Percentiles rank a stretch among this genome's conserved stretches.
Evolutionary conservation across 2,113 vertebrate species (phyloP).

Genomic region (Fulica atra): DNA sequence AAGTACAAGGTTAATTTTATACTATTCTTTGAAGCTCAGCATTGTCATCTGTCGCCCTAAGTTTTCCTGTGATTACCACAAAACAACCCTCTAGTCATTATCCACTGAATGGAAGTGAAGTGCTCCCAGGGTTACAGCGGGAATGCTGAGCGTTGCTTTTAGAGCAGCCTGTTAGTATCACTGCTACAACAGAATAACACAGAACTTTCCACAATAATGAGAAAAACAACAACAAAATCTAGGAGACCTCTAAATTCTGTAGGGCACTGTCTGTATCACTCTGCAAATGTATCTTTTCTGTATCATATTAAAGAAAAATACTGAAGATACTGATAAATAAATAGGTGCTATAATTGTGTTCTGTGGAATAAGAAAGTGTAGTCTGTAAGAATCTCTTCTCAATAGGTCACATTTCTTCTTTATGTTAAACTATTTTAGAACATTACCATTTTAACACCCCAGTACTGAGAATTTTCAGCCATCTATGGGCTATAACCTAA

Average conservation of each 20-base stretch:
- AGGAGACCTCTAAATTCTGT: neutral
- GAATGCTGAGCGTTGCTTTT: neutral
- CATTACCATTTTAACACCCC: neutral
- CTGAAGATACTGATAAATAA: neutral
- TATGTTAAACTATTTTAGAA: neutral
- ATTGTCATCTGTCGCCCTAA: neutral
- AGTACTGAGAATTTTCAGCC: neutral
- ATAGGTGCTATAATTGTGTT: neutral
- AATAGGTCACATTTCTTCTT: neutral
- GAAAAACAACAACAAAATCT: neutral
- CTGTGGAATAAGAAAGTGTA: neutral
- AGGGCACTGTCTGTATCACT: neutral
- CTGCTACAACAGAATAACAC: neutral
- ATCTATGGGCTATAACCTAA: neutral
- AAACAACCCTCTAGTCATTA: neutral
- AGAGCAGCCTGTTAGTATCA: neutral
- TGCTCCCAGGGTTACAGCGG: neutral
- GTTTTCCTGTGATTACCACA: neutral
- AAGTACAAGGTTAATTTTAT: neutral
- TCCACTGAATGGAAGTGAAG: neutral
- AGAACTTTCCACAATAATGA: neutral
- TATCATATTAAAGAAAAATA: neutral
- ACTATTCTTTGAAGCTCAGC: neutral
- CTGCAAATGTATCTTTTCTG: neutral
- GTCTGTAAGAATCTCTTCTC: neutral